Evolutionary conservation across 2,113 vertebrate genomes (phyloP), one percentile per base, ranked within the genome.

Genomic region (Callorhinus ursinus): DNA sequence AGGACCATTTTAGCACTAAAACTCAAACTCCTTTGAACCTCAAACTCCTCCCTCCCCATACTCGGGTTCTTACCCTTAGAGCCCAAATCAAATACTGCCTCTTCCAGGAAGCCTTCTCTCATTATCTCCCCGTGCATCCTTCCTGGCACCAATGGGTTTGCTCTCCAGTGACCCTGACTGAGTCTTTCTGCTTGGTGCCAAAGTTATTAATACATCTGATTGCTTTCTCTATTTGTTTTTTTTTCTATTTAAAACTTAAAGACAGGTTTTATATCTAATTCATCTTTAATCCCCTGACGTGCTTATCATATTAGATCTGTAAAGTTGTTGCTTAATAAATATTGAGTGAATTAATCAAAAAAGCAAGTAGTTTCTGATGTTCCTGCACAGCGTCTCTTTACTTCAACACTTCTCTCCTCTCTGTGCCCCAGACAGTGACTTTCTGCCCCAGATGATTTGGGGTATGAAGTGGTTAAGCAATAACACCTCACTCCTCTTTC

Each of bases 261-360:
- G 57, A 55, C n/a, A 74, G 1, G 1, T 86, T 87, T 77, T 67
- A 93, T 76, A 14, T 69, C 28, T 39, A 86, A 72, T 71, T 93
- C 61, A 61, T 77, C 21, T 94, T 94, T 88, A 77, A 86, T 94
- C 88, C 24, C 69, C 61, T 93, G 39, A 12, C 72, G 22, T 49
- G 2, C 8, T 28, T 82, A 31, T 85, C 59, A 22, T 51, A 63
- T 76, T 65, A 39, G 33, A 72, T 74, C 28, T 12, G 9, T 51
- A 94, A 94, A 96, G 2, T 46, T 65, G 14, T 69, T 94, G 53
- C 11, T 95, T 26, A 74, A 28, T 77, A 94, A 96, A 94, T 81
- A 81, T 9, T 51, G 13, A 76, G 36, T 33, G 87, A 90, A 42
- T 90, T 94, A 21, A 72, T 71, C 2, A 55, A 28, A 61, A 59